Base-by-base conservation (phyloP, 2,113 vertebrate species). In the Pangasianodon hypophthalmus region DNA sequence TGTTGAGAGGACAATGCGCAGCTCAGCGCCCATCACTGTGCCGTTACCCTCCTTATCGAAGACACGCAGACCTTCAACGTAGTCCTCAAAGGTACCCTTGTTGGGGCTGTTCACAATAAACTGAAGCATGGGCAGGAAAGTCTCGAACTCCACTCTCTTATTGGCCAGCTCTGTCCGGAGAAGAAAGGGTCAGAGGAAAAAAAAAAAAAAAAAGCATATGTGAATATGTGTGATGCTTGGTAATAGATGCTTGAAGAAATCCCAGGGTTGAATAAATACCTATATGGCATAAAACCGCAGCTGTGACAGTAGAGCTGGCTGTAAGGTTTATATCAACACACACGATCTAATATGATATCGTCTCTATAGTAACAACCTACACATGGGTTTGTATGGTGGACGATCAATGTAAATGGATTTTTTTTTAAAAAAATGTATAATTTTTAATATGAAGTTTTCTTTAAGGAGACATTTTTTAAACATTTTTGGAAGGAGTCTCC, bases 41-140 rank as follows among this genome's bases (percentile, higher is more conserved):
- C 98, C 98, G 0, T 99, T 99, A 93, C 98, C 98, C 94, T 99
- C 98, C 94, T 99, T 99, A 96, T 99, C 98, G 41, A 99, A 99
- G 94, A 99, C 98, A 69, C 98, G 98, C 93, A 99, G 96, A 96
- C 98, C 98, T 96, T 99, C 98, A 97, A 99, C 98, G 0, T 99
- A 99, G 95, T 99, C 98, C 87, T 99, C 98, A 71, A 92, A 98
- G 77, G 87, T 92, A 2, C 97, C 98, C 95, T 99, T 98, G 19
- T 99, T 97, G 92, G 98, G 98, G 95, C 97, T 97, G 96, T 99
- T 99, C 94, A 98, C 96, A 93, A 99, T 96, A 92, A 96, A 96
- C 96, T 99, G 98, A 94, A 99, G 92, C 98, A 99, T 99, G 93
- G 98, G 98, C 92, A 99, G 95, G 95, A 99, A 99, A 24, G 94